A percentile compares a stretch with the other conserved stretches of the same genome.
phyloP scores from a whole-genome alignment of 1,140 invertebrate species.

The Drosophila arawakana region DNA sequence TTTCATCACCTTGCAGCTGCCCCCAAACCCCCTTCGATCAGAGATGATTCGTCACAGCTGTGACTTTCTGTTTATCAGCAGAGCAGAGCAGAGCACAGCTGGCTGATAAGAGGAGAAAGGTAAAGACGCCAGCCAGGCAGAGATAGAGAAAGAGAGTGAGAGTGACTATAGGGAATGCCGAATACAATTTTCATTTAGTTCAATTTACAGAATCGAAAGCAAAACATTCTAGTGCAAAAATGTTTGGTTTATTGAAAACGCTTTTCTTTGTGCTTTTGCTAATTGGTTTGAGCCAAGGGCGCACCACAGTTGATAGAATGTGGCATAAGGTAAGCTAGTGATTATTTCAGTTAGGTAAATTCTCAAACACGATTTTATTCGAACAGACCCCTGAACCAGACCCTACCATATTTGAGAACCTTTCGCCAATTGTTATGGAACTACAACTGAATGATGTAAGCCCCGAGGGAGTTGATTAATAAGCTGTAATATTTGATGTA shows the following conservation, averaged over 20 bases:
- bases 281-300: constrained; percentile 54
- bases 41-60: constrained; percentile 4
- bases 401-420: constrained; percentile 57
- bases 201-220: constrained; percentile 5
- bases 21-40: background rate
- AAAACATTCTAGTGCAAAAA: constrained; percentile 38
- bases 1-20: constrained; percentile 3
- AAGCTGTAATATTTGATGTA: no score
- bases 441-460: constrained; percentile 25
- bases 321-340: constrained; percentile 41
- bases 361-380: background rate
- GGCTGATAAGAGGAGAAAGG: constrained; percentile 17
- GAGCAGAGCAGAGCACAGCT: background rate
- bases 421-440: constrained; percentile 6
- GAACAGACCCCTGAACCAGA: constrained; percentile 48
- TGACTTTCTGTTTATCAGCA: constrained; percentile 16
- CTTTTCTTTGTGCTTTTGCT: constrained; percentile 39
- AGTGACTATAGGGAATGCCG: background rate
- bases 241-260: constrained; percentile 42
- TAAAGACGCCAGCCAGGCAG: background rate
- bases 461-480: background rate
- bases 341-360: background rate
- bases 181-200: constrained; percentile 27
- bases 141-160: background rate
- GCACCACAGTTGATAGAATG: constrained; percentile 10